Conservation (phyloP, 2,888 invertebrate genomes). For the Marronus borbonicus region DNA sequence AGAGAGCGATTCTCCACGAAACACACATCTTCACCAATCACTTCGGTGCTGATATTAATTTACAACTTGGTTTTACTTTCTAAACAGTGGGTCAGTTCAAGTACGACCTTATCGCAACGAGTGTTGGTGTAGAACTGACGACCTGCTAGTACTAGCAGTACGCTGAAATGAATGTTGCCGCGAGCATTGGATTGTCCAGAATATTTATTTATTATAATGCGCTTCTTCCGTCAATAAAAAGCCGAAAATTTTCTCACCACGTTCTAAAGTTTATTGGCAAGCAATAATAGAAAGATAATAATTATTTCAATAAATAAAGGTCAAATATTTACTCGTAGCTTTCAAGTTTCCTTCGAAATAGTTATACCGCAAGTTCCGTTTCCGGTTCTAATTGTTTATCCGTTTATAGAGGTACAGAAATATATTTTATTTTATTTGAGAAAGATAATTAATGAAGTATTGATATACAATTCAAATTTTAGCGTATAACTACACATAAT, state of each 20-base stretch:
- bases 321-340: background rate
- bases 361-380: slow-evolving; percentile 31
- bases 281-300: background rate
- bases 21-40: slow-evolving; percentile 7
- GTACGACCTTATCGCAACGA: slow-evolving; percentile 31
- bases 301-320: background rate
- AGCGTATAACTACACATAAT: too few species aligned
- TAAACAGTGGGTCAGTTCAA: slow-evolving; percentile 6
- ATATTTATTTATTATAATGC: background rate
- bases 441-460: too few species aligned
- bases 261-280: background rate
- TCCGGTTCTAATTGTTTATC: background rate
- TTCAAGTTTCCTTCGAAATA: background rate
- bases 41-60: background rate
- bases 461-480: too few species aligned
- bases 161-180: slow-evolving; percentile 21
- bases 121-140: slow-evolving; percentile 16
- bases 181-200: slow-evolving; percentile 24
- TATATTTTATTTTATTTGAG: too few species aligned
- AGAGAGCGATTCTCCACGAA: background rate
- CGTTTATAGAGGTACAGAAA: too few species aligned
- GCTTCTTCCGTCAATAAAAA: background rate
- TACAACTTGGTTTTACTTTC: slow-evolving; percentile 17
- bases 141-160: background rate
- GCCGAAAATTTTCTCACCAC: too few species aligned